These are phyloP conservation scores for Nyctalus aviator DNA, from an alignment of 2,797 vertebrate genomes.

Conservation along the genomic window DNA sequence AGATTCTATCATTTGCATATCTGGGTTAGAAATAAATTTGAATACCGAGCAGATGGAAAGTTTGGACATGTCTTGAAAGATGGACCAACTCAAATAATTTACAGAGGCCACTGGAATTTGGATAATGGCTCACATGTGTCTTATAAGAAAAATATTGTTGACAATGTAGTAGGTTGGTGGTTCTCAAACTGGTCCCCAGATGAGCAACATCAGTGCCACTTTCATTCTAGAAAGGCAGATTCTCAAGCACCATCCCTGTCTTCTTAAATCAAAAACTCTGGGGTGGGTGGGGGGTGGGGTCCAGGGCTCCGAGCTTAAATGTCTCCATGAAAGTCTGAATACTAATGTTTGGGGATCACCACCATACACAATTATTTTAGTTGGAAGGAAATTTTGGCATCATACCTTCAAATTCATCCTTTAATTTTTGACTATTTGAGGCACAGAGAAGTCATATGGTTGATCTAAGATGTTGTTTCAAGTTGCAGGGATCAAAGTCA, in stretches of 20 bases:
- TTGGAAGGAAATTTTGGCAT: conserved; percentile 18
- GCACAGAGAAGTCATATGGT: not conserved
- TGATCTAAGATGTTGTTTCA: not conserved
- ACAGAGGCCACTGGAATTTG: not conserved
- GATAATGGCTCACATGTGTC: not conserved
- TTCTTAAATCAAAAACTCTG: not conserved
- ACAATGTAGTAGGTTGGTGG: not conserved
- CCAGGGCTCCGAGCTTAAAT: not conserved
- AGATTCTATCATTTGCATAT: not conserved
- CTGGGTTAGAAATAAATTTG: conserved; percentile 26
- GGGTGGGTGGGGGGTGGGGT: too few relatives aligned
- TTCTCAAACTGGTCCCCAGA: not conserved
- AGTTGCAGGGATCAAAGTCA: not conserved
- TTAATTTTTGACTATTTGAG: not conserved
- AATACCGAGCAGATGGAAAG: not conserved
- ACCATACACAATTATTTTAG: not conserved
- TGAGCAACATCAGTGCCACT: not conserved
- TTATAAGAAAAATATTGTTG: conserved; percentile 28
- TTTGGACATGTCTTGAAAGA: not conserved
- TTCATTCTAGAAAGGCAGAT: not conserved
- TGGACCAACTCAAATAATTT: conserved; percentile 24
- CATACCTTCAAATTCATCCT: not conserved
- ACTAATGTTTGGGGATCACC: not conserved
- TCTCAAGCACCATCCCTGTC: not conserved
- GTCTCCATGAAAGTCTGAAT: not conserved